Evolutionary conservation across 2,888 invertebrate genomes (phyloP).

Genomic region (Ichneumoninae sp.): DNA sequence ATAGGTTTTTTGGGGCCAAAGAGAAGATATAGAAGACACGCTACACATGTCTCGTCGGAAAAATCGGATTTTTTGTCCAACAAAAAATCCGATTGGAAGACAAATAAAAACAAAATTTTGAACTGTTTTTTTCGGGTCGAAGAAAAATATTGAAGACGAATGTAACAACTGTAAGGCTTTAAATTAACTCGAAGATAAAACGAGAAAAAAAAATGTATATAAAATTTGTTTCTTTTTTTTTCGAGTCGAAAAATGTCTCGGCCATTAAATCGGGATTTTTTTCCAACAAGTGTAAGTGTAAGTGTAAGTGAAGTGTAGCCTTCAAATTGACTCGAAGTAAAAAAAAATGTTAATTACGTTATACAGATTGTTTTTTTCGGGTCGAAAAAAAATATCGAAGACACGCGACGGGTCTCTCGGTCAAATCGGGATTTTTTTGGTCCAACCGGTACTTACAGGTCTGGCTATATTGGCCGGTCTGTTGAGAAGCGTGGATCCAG

Average conservation of each 20-base stretch:
- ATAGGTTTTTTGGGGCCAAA: not conserved
- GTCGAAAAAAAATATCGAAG: not conserved
- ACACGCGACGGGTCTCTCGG: not conserved
- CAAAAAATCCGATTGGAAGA: too few relatives aligned
- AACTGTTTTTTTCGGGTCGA: not conserved
- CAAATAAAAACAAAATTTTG: too few relatives aligned
- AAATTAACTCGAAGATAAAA: not conserved
- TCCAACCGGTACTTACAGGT: slow-evolving; percentile 87
- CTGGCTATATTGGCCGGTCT: slow-evolving; percentile 89
- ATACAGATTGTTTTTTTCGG: not conserved
- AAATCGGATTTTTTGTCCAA: slow-evolving; percentile 10
- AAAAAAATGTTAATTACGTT: too few relatives aligned
- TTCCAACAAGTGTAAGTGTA: too few relatives aligned
- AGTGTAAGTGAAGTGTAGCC: too few relatives aligned
- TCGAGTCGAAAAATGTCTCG: not conserved
- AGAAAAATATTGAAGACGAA: not conserved
- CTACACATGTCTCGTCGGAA: not conserved
- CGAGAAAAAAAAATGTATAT: not conserved
- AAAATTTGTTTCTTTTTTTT: too few relatives aligned
- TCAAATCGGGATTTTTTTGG: slow-evolving; percentile 7
- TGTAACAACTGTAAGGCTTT: not conserved
- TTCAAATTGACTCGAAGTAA: too few relatives aligned
- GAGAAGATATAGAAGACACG: not conserved
- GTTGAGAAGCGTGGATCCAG: slow-evolving; percentile 86
- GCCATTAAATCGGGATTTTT: not conserved